Evolutionary conservation across 2,113 vertebrate species (phyloP).

Genomic region (Oncorhynchus nerka): DNA sequence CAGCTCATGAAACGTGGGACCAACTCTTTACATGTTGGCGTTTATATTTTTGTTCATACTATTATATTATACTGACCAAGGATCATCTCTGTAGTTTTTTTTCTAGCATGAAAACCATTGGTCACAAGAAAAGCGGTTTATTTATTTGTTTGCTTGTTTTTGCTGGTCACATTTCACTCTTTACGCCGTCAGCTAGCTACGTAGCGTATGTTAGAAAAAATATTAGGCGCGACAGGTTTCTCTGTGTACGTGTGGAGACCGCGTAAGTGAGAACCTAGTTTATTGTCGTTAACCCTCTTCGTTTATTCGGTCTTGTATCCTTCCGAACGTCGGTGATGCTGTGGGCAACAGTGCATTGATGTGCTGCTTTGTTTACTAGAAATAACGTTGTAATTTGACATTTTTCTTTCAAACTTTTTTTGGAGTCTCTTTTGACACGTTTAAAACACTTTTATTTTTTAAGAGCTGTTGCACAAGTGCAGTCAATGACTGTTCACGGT

Average conservation of each 20-base stretch:
- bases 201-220: neutral
- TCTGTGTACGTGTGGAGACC: neutral
- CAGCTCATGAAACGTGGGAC: too few species aligned
- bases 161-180: neutral
- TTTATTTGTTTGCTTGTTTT: too few species aligned
- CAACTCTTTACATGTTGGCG: too few species aligned
- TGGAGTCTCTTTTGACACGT: slow-evolving; percentile 20
- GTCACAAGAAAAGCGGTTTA: neutral
- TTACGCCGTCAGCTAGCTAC: neutral
- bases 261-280: neutral
- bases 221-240: neutral
- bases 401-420: slow-evolving; percentile 49
- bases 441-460: slow-evolving; percentile 24
- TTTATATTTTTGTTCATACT: too few species aligned
- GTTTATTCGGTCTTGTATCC: neutral
- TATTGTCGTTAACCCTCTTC: neutral
- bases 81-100: neutral
- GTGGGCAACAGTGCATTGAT: slow-evolving; percentile 70
- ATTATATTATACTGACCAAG: neutral
- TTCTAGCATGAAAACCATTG: neutral
- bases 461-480: slow-evolving; percentile 26
- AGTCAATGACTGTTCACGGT: neutral
- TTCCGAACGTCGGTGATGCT: slow-evolving; percentile 53
- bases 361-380: slow-evolving; percentile 61
- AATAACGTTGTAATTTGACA: slow-evolving; percentile 14